Base-by-base conservation (phyloP, 2,888 invertebrate genomes). In the Venusia cambrica region DNA sequence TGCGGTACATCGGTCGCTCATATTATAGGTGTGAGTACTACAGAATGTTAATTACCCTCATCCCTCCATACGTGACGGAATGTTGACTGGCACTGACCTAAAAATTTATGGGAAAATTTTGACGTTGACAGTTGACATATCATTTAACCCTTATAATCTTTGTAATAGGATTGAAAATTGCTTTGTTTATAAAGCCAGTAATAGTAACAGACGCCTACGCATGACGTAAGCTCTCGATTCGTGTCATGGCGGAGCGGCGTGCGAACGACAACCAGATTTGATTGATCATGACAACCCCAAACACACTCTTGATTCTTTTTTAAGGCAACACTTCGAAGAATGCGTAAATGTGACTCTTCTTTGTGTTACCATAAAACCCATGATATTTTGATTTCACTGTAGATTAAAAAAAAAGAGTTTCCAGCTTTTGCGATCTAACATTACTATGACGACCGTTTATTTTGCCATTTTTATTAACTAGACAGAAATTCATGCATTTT, bases 31-130 rank as follows among this genome's bases (percentile, higher is more conserved):
- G 77, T 75, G 67, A 72, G 68, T 63, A 67, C 66, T 61, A 62
- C 57, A 72, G 76, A 76, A 83, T 83, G 74, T 67, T 76, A 81
- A 83, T 80, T 72, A 73, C 66, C 67, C 66, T 58, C 69, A 79
- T 79, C 70, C 72, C 66, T 73, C 57, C 57, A 60, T 70, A 73
- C 74, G 76, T 69, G 77, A 62, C 53, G 75, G 73, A 67, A 81
- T 81, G 75, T 64, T 50, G 48, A 60, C 57, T 58, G 66, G 63
- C 67, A 65, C 57, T 75, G 77, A 77, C 78, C 76, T 76, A 75
- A 75, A 74, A 76, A 72, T 65, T 63, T 74, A 76, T 77, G 74
- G 73, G 77, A 76, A 74, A 72, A 68, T 66, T 66, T 72, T 65
- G 40, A 41, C 32, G 35, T 43, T 43, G 45, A 54, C 48, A 51